Evolutionary conservation across 1,140 invertebrate genomes (phyloP).

Genomic region (Aleiodes sp.): DNA sequence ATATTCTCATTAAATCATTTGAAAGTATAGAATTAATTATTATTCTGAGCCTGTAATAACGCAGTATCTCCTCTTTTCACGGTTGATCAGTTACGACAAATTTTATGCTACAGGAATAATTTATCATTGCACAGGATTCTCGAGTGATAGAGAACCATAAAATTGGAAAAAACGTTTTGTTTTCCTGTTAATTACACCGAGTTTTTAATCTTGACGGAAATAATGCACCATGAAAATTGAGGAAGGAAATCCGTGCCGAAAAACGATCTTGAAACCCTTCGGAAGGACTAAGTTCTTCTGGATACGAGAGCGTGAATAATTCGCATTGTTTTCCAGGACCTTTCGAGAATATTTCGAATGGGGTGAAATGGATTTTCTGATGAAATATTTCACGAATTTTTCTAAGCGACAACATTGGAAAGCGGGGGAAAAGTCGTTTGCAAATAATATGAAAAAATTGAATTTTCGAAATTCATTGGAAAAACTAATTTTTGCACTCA

Average conservation of each 20-base stretch:
- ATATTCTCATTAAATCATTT: background rate
- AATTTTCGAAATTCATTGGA: too few relatives aligned
- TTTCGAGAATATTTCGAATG: background rate
- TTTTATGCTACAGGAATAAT: background rate
- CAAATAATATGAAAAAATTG: too few relatives aligned
- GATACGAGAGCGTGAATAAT: conserved; percentile 2
- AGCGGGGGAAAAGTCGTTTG: too few relatives aligned
- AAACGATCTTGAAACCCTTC: background rate
- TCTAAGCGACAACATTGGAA: too few relatives aligned
- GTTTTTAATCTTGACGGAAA: background rate
- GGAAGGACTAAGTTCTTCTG: background rate
- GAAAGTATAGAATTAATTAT: background rate
- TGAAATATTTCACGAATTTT: too few relatives aligned
- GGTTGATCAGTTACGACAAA: background rate
- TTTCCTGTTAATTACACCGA: background rate
- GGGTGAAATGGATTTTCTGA: too few relatives aligned
- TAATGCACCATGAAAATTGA: background rate
- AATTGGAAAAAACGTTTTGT: background rate
- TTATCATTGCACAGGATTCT: background rate
- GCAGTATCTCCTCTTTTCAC: background rate
- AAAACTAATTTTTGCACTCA: too few relatives aligned
- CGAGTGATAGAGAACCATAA: background rate
- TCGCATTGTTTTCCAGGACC: background rate
- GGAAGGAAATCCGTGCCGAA: background rate
- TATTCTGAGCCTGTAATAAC: background rate